Evolutionary conservation across 2,113 vertebrate species (phyloP).

Genomic region (Ivindomyrus marchei): DNA sequence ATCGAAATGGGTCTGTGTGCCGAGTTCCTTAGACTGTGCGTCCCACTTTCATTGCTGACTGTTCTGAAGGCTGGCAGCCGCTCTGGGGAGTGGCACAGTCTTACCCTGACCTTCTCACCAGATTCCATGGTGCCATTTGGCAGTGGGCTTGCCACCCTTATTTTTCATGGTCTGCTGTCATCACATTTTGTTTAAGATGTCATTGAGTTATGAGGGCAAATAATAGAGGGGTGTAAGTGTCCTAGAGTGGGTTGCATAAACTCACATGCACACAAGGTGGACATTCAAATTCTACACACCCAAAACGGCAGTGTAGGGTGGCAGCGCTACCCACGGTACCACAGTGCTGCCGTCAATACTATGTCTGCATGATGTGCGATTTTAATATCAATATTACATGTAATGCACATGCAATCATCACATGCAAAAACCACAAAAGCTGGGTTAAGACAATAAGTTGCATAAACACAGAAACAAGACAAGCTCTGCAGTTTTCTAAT

Average conservation of each 20-base stretch:
- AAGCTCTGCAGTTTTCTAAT: background rate
- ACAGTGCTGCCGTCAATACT: no score
- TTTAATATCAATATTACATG: no score
- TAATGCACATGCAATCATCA: no score
- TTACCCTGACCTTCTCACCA: background rate
- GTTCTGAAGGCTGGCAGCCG: background rate
- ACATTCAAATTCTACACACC: background rate
- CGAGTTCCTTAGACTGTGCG: background rate
- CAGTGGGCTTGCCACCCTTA: background rate
- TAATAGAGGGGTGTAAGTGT: background rate
- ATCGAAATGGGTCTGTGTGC: background rate
- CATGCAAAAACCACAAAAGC: background rate
- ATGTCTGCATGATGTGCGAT: no score
- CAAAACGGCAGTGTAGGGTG: background rate
- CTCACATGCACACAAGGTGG: background rate
- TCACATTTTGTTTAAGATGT: background rate
- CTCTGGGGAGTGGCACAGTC: background rate
- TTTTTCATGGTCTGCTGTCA: background rate
- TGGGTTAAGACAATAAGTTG: background rate
- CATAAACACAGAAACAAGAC: background rate
- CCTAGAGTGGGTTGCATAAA: background rate
- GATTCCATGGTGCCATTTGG: background rate
- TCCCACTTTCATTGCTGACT: background rate
- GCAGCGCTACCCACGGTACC: background rate
- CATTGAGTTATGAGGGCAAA: background rate